phyloP scores from a whole-genome alignment of 2,113 vertebrate species.

The Tringa solitaria region DNA sequence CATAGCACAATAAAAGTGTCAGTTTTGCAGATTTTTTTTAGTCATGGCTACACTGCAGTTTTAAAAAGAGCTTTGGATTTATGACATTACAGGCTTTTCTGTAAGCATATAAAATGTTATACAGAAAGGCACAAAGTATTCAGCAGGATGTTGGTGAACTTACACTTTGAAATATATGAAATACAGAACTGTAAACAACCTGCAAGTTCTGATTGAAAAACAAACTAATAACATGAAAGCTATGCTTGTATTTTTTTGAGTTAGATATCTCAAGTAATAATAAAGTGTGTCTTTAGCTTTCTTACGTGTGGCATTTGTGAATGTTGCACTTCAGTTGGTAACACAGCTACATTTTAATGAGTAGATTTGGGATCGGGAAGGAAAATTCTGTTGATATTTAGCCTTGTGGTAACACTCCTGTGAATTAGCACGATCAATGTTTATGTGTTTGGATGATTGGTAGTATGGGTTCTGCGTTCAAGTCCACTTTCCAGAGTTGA shows the following conservation, averaged over 20 bases:
- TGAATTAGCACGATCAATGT: not conserved
- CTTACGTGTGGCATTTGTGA: not conserved
- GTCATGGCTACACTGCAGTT: not conserved
- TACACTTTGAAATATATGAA: not conserved
- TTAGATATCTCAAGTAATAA: not conserved
- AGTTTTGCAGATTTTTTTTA: constrained; percentile 10
- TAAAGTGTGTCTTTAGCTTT: not conserved
- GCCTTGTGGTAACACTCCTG: not conserved
- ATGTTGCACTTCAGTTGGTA: not conserved
- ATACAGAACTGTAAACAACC: not conserved
- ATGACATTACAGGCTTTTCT: not conserved
- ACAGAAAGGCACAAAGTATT: not conserved
- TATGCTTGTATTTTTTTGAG: not conserved
- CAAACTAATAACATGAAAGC: not conserved
- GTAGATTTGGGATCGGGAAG: not conserved
- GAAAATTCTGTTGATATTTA: constrained; percentile 9
- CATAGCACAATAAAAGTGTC: not conserved
- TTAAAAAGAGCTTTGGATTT: constrained; percentile 14
- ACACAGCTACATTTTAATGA: not conserved
- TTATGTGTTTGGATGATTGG: not conserved
- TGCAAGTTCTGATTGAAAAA: not conserved
- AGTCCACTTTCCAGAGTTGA: not conserved
- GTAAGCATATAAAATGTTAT: not conserved
- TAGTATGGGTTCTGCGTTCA: not conserved
- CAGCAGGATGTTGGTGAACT: not conserved